Percentiles rank a stretch among this genome's conserved stretches.
These are phyloP conservation scores for Andrena fulva DNA, from an alignment of 2,888 invertebrate species.

Conservation along the genomic window DNA sequence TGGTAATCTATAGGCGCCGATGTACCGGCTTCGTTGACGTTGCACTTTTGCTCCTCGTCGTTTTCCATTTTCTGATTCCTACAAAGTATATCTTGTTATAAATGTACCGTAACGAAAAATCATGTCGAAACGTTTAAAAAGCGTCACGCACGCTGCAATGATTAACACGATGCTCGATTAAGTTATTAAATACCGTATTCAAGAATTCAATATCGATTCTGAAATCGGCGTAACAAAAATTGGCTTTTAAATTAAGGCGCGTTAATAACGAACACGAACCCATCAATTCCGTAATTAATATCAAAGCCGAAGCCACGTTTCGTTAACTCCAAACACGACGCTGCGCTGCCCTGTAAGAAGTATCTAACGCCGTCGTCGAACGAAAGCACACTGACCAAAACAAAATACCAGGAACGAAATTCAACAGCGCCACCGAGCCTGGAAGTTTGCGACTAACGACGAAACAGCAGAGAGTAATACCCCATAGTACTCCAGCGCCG, in stretches of 20 bases:
- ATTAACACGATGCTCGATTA: background rate
- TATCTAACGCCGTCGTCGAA: constrained; percentile 1
- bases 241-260: background rate
- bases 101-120: background rate
- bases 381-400: constrained; percentile 69
- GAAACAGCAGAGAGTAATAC: constrained; percentile 72
- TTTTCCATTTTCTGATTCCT: constrained; percentile 78
- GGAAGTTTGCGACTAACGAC: constrained; percentile 70
- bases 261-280: constrained; percentile 15
- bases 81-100: constrained; percentile 39
- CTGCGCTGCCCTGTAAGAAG: background rate
- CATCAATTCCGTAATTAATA: background rate
- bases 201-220: background rate
- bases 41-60: constrained; percentile 73
- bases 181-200: background rate
- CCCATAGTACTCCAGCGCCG: constrained; percentile 72
- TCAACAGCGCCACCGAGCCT: constrained; percentile 62
- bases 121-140: constrained; percentile 1
- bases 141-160: constrained; percentile 21
- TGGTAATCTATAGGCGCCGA: constrained; percentile 69
- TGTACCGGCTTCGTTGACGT: constrained; percentile 67
- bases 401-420: constrained; percentile 70
- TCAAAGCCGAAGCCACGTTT: background rate
- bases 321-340: background rate
- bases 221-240: background rate